These are phyloP conservation scores for Ashinkailepas kermadecensis DNA, from an alignment of 2,888 invertebrate genomes.

Conservation along the genomic window DNA sequence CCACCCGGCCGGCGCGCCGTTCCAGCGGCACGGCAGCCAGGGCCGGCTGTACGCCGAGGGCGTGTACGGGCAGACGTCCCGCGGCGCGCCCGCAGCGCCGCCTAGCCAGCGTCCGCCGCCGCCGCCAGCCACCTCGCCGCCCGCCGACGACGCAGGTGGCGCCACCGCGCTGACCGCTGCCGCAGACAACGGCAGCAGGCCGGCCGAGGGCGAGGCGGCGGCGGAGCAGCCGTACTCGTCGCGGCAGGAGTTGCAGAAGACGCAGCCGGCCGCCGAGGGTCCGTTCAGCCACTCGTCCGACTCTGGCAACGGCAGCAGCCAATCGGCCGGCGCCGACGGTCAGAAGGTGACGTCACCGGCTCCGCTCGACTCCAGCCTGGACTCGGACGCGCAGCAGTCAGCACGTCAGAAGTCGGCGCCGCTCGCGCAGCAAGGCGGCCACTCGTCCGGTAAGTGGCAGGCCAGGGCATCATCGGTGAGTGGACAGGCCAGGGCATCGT, in stretches of 20 bases:
- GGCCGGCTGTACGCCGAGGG: not conserved
- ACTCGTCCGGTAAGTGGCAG: constrained; percentile 31
- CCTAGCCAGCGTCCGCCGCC: not conserved
- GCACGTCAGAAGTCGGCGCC: constrained; percentile 21
- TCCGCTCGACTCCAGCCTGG: constrained; percentile 33
- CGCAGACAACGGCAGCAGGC: not conserved
- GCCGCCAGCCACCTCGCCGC: not conserved
- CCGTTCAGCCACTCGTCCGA: constrained; percentile 26
- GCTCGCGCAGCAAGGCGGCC: constrained; percentile 17
- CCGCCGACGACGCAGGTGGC: not conserved
- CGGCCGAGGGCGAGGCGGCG: not conserved
- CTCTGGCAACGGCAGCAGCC: constrained; percentile 32
- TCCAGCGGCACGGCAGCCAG: not conserved
- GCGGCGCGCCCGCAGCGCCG: not conserved
- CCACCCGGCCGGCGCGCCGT: too few species aligned
- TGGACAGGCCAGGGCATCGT: too few species aligned
- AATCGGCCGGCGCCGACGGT: constrained; percentile 27
- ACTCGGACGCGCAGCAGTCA: constrained; percentile 31
- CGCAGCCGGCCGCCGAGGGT: not conserved
- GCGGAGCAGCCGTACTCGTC: constrained; percentile 7
- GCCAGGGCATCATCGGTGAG: too few species aligned
- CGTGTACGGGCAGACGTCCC: not conserved
- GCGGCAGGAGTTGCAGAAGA: not conserved
- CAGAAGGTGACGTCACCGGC: constrained; percentile 18
- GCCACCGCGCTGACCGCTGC: not conserved